Conservation (phyloP, 2,888 invertebrate genomes). For the Spialia ferax region DNA sequence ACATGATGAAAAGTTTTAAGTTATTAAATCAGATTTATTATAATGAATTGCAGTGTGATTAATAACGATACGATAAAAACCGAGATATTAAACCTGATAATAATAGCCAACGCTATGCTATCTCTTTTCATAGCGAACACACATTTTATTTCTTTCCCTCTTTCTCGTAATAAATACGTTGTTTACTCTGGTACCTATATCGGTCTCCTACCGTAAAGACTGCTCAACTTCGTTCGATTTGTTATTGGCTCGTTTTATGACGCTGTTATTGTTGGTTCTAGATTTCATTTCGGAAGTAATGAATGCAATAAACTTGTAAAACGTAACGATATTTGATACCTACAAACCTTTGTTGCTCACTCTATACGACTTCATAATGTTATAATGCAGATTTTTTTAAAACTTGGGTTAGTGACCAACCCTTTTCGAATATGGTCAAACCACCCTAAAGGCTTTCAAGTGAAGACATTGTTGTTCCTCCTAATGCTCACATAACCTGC, state of each 20-base stretch:
- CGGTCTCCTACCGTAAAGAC: slow-evolving; percentile 20
- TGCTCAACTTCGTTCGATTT: slow-evolving; percentile 26
- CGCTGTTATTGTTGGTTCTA: slow-evolving; percentile 25
- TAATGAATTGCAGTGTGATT: background rate
- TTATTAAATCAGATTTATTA: no score
- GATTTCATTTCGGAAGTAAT: slow-evolving; percentile 17
- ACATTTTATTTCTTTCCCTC: slow-evolving; percentile 24
- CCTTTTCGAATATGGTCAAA: no score
- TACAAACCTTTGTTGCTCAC: no score
- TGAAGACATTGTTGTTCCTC: no score
- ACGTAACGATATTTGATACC: background rate
- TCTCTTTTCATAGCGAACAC: slow-evolving; percentile 8
- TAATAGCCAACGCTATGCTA: no score
- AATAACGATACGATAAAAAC: background rate
- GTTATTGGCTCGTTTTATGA: slow-evolving; percentile 34
- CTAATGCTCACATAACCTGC: no score
- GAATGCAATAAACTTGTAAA: background rate
- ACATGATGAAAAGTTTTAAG: no score
- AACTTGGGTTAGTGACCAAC: no score
- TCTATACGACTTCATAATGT: no score
- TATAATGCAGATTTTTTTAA: no score
- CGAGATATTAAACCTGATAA: no score
- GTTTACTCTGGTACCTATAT: slow-evolving; percentile 25
- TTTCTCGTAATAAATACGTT: slow-evolving; percentile 30
- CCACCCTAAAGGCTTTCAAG: no score